Evolutionary conservation across 2,888 invertebrate species (phyloP).

Genomic region (Cataglyphis albicans): DNA sequence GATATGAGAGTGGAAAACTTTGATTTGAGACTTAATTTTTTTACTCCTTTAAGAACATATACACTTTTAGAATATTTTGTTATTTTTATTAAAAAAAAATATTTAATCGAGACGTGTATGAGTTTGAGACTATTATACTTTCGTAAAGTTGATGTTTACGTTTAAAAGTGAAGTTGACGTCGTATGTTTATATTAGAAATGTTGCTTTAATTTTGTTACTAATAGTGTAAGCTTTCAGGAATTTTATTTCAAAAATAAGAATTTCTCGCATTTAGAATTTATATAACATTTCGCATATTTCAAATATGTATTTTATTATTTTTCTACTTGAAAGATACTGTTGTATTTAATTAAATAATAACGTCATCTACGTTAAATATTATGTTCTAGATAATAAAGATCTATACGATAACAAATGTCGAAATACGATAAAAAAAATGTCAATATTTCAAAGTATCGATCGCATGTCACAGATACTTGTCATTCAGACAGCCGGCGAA

Average conservation of each 20-base stretch:
- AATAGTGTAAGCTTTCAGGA: neutral
- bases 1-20: conserved; percentile 6
- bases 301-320: conserved; percentile 4
- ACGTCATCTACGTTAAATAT: neutral
- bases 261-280: conserved; percentile 6
- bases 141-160: conserved; percentile 18
- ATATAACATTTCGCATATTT: neutral
- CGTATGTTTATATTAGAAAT: conserved; percentile 15
- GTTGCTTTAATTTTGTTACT: conserved; percentile 32
- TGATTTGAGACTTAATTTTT: neutral
- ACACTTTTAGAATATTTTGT: neutral
- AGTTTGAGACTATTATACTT: neutral
- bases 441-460: conserved; percentile 37
- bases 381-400: neutral
- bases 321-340: neutral
- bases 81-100: conserved; percentile 11
- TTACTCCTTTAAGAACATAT: neutral
- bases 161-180: conserved; percentile 5
- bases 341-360: conserved; percentile 19
- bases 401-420: conserved; percentile 21
- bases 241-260: neutral
- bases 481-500: conserved; percentile 2
- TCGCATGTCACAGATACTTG: conserved; percentile 26
- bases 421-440: conserved; percentile 30
- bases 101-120: neutral